phyloP scores from a whole-genome alignment of 2,888 invertebrate genomes.

The Smittia sp. region DNA sequence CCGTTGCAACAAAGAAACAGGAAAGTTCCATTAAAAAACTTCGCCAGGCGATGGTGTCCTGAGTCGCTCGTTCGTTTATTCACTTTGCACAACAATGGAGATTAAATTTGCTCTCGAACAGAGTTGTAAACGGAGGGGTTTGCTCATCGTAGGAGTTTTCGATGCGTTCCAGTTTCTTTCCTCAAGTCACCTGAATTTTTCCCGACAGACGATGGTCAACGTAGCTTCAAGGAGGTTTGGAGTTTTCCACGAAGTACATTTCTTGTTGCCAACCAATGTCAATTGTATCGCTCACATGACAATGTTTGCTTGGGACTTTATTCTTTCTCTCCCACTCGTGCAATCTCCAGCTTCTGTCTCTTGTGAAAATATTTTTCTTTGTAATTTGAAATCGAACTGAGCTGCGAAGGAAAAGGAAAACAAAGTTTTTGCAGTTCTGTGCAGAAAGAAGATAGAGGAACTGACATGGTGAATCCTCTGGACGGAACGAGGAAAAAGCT shows the following conservation, averaged over 20 bases:
- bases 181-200: no score
- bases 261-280: no score
- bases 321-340: not conserved
- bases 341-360: not conserved
- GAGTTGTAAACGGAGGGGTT: no score
- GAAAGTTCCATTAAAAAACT: not conserved
- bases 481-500: no score
- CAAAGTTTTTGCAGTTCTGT: not conserved
- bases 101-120: not conserved
- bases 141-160: no score
- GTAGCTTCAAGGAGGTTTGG: no score
- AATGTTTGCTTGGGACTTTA: slow-evolving; percentile 34
- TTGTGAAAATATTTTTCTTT: slow-evolving; percentile 30
- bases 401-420: not conserved
- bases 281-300: not conserved
- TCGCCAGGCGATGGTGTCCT: not conserved
- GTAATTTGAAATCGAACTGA: slow-evolving; percentile 23
- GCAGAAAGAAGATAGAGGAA: no score
- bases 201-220: no score
- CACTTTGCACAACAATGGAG: slow-evolving; percentile 16
- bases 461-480: no score
- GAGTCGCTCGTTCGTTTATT: not conserved
- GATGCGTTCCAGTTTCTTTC: not conserved
- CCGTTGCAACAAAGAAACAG: not conserved
- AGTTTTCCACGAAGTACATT: no score